Percentiles rank a stretch among this genome's conserved stretches.
These are phyloP conservation scores for Hippopotamus amphibius DNA, from an alignment of 2,113 vertebrate genomes.

Conservation along the genomic window DNA sequence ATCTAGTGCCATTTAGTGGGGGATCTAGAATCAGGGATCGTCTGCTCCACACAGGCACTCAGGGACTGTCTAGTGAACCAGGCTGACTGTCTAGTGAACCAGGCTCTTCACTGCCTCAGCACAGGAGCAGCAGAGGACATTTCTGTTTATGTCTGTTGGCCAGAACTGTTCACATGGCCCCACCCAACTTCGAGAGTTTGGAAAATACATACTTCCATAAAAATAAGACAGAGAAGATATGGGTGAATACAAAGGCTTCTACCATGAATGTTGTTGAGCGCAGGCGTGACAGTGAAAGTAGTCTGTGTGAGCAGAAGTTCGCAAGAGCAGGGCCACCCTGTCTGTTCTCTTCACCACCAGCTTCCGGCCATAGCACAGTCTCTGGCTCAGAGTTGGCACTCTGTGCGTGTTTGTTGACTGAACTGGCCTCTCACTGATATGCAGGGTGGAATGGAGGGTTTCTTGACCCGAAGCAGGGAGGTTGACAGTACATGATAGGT, in stretches of 20 bases:
- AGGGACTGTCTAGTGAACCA: no score
- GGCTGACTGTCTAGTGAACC: background rate
- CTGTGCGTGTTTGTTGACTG: background rate
- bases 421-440: background rate
- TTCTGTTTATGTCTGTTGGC: background rate
- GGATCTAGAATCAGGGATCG: background rate
- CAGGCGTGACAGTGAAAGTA: accelerated
- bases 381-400: background rate
- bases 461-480: background rate
- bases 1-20: background rate
- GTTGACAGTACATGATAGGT: background rate
- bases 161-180: background rate
- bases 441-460: background rate
- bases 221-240: background rate
- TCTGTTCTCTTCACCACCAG: background rate
- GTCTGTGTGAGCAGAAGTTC: background rate
- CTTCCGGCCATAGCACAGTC: background rate
- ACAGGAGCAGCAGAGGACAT: accelerated
- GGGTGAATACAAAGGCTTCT: background rate
- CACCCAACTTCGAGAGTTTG: background rate
- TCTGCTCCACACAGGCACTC: background rate
- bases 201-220: background rate
- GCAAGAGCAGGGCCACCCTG: accelerated
- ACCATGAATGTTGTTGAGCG: background rate
- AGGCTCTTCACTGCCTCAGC: background rate